Evolutionary conservation across 2,113 vertebrate species (phyloP).

Genomic region (Pardalotus punctatus): DNA sequence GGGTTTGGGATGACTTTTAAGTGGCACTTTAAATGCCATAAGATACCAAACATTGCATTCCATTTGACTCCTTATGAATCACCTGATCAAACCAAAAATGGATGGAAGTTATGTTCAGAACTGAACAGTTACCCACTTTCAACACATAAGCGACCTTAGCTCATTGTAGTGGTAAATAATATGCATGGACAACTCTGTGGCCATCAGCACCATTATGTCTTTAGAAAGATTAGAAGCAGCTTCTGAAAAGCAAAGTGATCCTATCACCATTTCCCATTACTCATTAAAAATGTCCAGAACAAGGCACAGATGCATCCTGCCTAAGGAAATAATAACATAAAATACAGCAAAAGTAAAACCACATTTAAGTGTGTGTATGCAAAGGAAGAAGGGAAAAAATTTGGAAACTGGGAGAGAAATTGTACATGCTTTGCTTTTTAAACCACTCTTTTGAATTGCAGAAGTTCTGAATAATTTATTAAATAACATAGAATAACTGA

Average conservation of each 20-base stretch:
- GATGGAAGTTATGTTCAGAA: neutral
- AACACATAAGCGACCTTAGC: neutral
- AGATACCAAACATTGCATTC: fast-evolving
- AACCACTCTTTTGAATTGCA: neutral
- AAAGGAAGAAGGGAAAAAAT: neutral
- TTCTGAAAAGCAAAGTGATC: neutral
- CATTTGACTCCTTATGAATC: neutral
- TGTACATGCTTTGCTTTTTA: neutral
- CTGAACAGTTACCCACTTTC: neutral
- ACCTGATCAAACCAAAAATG: neutral
- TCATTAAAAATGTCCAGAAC: neutral
- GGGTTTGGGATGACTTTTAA: neutral
- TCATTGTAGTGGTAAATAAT: neutral
- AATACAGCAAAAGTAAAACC: neutral
- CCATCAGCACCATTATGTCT: neutral
- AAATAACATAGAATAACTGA: neutral
- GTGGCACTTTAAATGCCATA: neutral
- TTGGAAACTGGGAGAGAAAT: neutral
- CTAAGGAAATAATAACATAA: neutral
- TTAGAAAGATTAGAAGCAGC: neutral
- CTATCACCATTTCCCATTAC: neutral
- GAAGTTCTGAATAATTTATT: neutral
- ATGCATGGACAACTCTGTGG: neutral
- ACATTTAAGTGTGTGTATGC: neutral
- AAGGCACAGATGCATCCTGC: neutral